Evolutionary conservation across 2,113 vertebrate genomes (phyloP).

Genomic region (Menidia beryllina): DNA sequence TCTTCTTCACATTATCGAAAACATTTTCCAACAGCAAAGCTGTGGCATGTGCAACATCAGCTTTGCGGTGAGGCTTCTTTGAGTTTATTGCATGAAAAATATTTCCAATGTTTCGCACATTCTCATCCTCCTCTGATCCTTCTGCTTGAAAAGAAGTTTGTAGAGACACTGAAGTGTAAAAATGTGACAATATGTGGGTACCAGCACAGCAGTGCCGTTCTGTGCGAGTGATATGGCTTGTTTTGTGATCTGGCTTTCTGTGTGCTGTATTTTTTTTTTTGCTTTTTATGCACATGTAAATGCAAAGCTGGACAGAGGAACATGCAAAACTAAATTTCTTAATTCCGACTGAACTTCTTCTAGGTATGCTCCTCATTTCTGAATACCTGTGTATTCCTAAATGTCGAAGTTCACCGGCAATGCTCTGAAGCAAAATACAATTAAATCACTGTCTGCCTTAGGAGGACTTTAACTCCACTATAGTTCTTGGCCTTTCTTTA

Average conservation of each 20-base stretch:
- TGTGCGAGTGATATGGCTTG: slow-evolving; percentile 55
- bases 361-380: background rate
- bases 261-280: slow-evolving; percentile 21
- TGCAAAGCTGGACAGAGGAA: slow-evolving; percentile 42
- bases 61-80: slow-evolving; percentile 41
- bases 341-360: background rate
- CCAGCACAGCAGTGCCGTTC: slow-evolving; percentile 28
- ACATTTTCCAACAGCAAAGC: slow-evolving; percentile 28
- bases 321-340: background rate
- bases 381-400: background rate
- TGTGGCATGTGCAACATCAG: slow-evolving; percentile 55
- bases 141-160: slow-evolving; percentile 15
- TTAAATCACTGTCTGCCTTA: background rate
- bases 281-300: background rate
- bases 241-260: slow-evolving; percentile 36
- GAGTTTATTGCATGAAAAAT: slow-evolving; percentile 80
- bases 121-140: slow-evolving; percentile 20
- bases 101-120: slow-evolving; percentile 38
- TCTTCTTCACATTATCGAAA: slow-evolving; percentile 30
- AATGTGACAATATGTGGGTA: slow-evolving; percentile 24
- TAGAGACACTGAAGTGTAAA: slow-evolving; percentile 36
- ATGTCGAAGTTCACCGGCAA: background rate
- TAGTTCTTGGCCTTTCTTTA: too few relatives aligned
- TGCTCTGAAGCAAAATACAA: background rate
- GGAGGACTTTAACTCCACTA: too few relatives aligned